Percentiles rank a stretch among this genome's conserved stretches.
Evolutionary conservation across 2,888 invertebrate genomes (phyloP).

Genomic region (Agrochola macilenta): DNA sequence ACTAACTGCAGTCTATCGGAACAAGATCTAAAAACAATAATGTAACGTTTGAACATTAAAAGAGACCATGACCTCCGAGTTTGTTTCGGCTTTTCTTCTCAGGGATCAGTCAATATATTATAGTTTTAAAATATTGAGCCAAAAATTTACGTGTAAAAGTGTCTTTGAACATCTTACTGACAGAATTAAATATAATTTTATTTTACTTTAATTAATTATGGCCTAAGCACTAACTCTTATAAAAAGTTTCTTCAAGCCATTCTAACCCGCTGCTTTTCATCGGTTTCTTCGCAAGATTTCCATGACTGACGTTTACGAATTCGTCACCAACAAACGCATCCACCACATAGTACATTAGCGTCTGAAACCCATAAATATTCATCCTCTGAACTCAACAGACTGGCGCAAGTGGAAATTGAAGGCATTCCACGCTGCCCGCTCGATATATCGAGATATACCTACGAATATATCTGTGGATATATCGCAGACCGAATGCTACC

Average conservation of each 20-base stretch:
- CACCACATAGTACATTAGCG: constrained; percentile 68
- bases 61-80: not conserved
- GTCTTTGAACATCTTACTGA: not conserved
- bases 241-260: not conserved
- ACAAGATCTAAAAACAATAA: not conserved
- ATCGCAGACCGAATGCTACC: constrained; percentile 51
- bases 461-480: constrained; percentile 24
- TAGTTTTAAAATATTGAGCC: not conserved
- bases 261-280: not conserved
- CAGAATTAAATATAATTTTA: not conserved
- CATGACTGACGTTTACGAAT: not conserved
- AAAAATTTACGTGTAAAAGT: not conserved
- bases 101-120: not conserved
- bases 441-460: constrained; percentile 56
- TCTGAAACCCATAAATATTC: constrained; percentile 81
- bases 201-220: not conserved
- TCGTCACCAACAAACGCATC: constrained; percentile 58
- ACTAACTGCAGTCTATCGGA: not conserved
- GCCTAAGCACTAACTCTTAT: not conserved
- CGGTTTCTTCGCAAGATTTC: not conserved
- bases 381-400: constrained; percentile 72
- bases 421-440: constrained; percentile 73
- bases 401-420: constrained; percentile 77
- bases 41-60: no score
- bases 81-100: no score